Percentiles rank a stretch among this genome's conserved stretches.
These are phyloP conservation scores for Rhinogobius similis DNA, from an alignment of 2,113 vertebrate species.

Conservation along the genomic window DNA sequence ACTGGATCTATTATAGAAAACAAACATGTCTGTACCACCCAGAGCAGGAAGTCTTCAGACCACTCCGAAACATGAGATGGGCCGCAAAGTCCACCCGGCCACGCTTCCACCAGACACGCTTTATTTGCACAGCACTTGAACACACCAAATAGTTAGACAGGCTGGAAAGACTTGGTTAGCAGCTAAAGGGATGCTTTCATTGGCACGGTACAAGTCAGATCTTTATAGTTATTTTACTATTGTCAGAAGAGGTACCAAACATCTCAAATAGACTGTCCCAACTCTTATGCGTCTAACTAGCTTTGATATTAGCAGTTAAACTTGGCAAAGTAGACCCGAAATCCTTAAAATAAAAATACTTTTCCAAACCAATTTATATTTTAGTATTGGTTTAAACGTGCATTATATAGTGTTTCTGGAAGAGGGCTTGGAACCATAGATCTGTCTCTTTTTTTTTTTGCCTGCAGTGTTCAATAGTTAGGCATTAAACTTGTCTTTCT, in stretches of 20 bases:
- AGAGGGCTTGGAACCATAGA: no score
- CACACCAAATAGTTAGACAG: constrained; percentile 8
- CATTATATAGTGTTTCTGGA: no score
- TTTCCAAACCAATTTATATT: no score
- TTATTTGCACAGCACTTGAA: constrained; percentile 25
- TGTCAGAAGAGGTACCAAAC: neutral
- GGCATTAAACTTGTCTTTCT: no score
- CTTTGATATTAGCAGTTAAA: neutral
- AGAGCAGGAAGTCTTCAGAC: constrained; percentile 35
- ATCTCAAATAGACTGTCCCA: neutral
- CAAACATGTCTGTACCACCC: constrained; percentile 25
- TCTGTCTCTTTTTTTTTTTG: no score
- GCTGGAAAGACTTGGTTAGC: neutral
- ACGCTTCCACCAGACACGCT: constrained; percentile 14
- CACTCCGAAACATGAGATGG: constrained; percentile 25
- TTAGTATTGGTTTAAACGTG: no score
- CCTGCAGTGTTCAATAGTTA: no score
- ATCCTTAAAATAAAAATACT: no score
- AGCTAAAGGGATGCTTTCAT: neutral
- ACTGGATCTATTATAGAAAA: constrained; percentile 26
- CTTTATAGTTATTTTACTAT: neutral
- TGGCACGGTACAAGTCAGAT: neutral
- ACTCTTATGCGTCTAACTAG: neutral
- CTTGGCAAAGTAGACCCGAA: no score
- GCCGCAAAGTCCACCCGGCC: neutral